phyloP scores from a whole-genome alignment of 2,113 vertebrate species.

The Arizona elegans region DNA sequence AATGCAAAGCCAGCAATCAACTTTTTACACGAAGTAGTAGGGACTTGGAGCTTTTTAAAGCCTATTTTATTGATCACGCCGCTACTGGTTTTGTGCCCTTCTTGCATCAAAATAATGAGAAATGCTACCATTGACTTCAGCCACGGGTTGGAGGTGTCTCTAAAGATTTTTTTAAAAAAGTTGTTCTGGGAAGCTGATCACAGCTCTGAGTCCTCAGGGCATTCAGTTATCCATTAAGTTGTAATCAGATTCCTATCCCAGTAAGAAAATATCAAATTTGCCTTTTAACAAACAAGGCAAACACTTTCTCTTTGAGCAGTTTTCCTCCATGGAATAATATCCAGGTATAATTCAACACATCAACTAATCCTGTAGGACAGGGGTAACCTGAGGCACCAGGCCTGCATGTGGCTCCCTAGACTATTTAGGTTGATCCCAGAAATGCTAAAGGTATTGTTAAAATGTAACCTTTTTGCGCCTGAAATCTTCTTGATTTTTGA shows the following conservation, averaged over 20 bases:
- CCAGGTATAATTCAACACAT: not conserved
- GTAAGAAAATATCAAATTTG: not conserved
- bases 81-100: not conserved
- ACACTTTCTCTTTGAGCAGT: not conserved
- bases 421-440: not conserved
- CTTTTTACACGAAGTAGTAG: not conserved
- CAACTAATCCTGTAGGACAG: not conserved
- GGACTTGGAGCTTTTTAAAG: not conserved
- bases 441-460: not conserved
- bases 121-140: not conserved
- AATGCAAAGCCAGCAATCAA: not conserved
- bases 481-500: no score
- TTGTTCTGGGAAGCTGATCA: not conserved
- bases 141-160: not conserved
- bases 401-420: not conserved
- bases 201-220: not conserved
- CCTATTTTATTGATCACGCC: not conserved
- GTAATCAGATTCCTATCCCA: not conserved
- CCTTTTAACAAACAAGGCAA: not conserved
- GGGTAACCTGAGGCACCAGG: not conserved
- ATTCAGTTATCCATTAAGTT: not conserved
- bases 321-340: not conserved
- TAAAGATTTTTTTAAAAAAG: not conserved
- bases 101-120: not conserved
- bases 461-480: no score